Base-by-base conservation (phyloP, 2,888 invertebrate genomes). In the Sphaerophoria taeniata region DNA sequence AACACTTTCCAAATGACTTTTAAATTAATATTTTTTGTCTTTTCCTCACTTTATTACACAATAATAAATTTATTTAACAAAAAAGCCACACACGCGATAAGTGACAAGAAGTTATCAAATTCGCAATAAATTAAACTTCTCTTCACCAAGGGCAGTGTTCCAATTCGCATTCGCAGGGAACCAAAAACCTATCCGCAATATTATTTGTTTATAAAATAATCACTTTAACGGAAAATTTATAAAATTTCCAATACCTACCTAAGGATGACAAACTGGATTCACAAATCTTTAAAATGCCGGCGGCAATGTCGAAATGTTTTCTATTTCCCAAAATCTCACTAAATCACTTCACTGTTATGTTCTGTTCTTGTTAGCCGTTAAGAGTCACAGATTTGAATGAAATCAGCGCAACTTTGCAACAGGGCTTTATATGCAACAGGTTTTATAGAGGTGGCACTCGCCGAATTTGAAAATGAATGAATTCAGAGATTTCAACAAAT, bases 381-480 rank as follows among this genome's bases (percentile, higher is more conserved):
- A 72, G 63, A 80, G 55, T 55, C 55, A 67, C 67, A 74, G 31
- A 67, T 72, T 65, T 69, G 75, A 84, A 84, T 84, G 80, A 67
- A 56, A 67, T 65, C 31, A 63, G 58, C 16, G 14, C 24, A 67
- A 49, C 67, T 33, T 49, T 24, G 39, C 6, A 55, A 47, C 34
- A 45, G 34, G 47, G 58, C 72, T 84, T 67, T 84, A 84, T 84
- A 84, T 49, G 80, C 84, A 80, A 84, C 84, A 83, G 79, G 79
- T 45, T 61, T 12, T 74, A 24, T 24, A 24, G 24, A 24, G 2
- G 71, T 55, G 45, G 9, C 39, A 47, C 56, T 9, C 56, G 45
- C 36, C 55, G 16, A 63, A 24, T 56, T 39, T 24, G 49, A 24
- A 53, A 53, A 53, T 53, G 43, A 65, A 24, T 51, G 43, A 65